Base-by-base conservation (phyloP, 2,113 vertebrate species). In the Rhagologus leucostigma region DNA sequence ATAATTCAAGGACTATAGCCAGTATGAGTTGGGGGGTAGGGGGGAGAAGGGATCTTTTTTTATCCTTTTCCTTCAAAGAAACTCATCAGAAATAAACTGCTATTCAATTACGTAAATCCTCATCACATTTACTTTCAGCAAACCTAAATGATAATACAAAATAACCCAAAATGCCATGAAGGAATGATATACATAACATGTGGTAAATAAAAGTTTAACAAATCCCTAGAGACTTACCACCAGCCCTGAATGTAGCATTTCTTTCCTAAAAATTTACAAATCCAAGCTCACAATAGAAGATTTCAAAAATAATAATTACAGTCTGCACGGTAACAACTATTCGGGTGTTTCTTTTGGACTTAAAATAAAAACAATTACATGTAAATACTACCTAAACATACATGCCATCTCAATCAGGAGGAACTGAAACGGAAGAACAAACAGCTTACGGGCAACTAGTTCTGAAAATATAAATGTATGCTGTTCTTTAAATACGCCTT, bases 51-150 rank as follows among this genome's bases (percentile, higher is more conserved):
- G 29, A 65, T 53, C 27, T 46, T 63, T 88, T 86, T 81, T 71
- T 33, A 69, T 82, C 53, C 59, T 89, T 85, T 88, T 80, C 87
- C 83, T 90, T 89, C 76, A 83, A 91, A 95, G 70, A 33, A 87
- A 77, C 27, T 27, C 52, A 69, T 67, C 90, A 80, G 79, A 96
- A 97, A 96, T 77, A 91, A 97, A 89, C 73, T 74, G 60, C 52
- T 77, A 67, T 92, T 93, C 96, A 90, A 80, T 78, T 69, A 92
- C 55, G 92, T 78, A 95, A 97, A 97, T 87, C 94, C 79, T 94
- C 96, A 88, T 35, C 53, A 44, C 46, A 12, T 80, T 91, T 93
- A 92, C 78, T 97, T 95, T 89, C 39, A 73, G 89, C 83, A 97
- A 90, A 97, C 55, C 42, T 69, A 85, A 94, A 95, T 39, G 96